A percentile compares a stretch with the other conserved stretches of the same genome.
Evolutionary conservation across 2,797 vertebrate genomes (phyloP).

Genomic region (Pipistrellus kuhlii): DNA sequence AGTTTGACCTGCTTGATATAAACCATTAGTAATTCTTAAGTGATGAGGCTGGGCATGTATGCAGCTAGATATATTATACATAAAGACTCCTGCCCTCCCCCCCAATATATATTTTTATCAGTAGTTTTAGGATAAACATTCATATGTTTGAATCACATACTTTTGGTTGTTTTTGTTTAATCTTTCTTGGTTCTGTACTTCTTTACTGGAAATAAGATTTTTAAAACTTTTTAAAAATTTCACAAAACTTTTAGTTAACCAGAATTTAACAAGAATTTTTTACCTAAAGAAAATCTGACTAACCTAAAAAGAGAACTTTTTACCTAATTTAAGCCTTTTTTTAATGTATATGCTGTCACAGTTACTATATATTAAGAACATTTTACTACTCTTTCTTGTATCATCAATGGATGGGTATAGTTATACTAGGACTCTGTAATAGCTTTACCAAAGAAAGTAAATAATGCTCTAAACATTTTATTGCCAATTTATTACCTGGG

Average conservation of each 20-base stretch:
- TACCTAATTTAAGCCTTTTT: neutral
- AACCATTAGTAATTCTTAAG: neutral
- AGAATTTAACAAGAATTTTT: conserved; percentile 22
- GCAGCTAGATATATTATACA: neutral
- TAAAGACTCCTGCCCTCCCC: rapidly evolving
- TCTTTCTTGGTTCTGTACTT: conserved; percentile 22
- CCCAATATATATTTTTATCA: neutral
- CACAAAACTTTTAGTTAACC: conserved; percentile 19
- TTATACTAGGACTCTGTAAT: neutral
- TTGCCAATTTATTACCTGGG: neutral
- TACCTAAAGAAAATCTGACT: neutral
- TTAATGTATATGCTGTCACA: neutral
- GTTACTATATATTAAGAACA: neutral
- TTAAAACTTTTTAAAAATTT: neutral
- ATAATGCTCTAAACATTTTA: conserved; percentile 1
- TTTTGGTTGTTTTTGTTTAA: neutral
- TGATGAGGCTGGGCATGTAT: neutral
- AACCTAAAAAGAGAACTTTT: neutral
- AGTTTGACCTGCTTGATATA: neutral
- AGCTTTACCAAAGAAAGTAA: conserved; percentile 17
- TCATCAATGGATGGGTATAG: neutral
- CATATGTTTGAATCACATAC: neutral
- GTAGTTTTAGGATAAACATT: neutral
- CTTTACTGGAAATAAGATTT: conserved; percentile 3
- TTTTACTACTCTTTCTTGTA: neutral